These are phyloP conservation scores for Mus pahari DNA, from an alignment of 2,113 vertebrate genomes.

Conservation along the genomic window DNA sequence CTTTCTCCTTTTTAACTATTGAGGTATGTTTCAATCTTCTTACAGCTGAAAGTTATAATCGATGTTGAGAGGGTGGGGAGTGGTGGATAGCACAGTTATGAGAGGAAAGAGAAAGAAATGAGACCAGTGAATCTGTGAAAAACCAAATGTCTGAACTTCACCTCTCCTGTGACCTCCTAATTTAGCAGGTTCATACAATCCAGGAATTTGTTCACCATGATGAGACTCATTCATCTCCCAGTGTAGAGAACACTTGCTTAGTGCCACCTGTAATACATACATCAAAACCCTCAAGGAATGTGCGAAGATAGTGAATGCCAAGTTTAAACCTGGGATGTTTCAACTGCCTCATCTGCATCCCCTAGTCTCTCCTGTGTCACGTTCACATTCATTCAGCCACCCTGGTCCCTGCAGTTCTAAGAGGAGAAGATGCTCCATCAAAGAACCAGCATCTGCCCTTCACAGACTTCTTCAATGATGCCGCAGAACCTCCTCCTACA, in stretches of 20 bases:
- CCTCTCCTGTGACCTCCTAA: conserved; percentile 97
- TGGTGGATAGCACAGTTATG: not conserved
- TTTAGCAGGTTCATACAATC: conserved; percentile 94
- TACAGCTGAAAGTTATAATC: conserved; percentile 9
- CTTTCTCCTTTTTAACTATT: not conserved
- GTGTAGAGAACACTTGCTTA: conserved; percentile 93
- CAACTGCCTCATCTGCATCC: conserved; percentile 86
- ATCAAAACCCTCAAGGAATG: conserved; percentile 98
- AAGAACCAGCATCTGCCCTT: too few species aligned
- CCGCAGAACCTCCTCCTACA: too few species aligned
- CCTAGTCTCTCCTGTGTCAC: conserved; percentile 92
- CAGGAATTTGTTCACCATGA: conserved; percentile 91
- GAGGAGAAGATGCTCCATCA: too few species aligned
- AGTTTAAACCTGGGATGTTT: conserved; percentile 94
- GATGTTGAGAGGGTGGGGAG: not conserved
- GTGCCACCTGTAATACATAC: conserved; percentile 97
- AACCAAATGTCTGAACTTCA: conserved; percentile 99
- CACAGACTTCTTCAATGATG: too few species aligned
- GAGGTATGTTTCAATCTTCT: conserved; percentile 27
- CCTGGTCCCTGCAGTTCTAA: too few species aligned
- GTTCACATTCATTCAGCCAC: conserved; percentile 76
- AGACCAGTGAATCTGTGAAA: conserved; percentile 95
- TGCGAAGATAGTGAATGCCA: conserved; percentile 96
- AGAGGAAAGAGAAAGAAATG: conserved; percentile 85
- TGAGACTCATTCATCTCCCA: conserved; percentile 86